Evolutionary conservation across 2,113 vertebrate species (phyloP).

Genomic region (Gymnobelideus leadbeateri): DNA sequence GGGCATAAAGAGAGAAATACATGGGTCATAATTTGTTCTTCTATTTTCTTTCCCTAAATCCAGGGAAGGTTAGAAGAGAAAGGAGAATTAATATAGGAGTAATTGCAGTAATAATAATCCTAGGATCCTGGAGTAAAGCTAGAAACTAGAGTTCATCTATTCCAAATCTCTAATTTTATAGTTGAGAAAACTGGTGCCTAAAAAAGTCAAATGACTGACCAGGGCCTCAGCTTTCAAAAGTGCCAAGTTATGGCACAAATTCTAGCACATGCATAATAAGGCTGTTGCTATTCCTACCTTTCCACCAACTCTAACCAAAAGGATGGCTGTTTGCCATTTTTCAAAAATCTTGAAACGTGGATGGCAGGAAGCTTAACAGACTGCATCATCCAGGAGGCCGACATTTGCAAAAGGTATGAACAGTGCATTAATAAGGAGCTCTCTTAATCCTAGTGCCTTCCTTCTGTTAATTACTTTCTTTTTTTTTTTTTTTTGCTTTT

Average conservation of each 20-base stretch:
- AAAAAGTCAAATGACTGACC: background rate
- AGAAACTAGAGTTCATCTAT: background rate
- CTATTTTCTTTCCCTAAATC: background rate
- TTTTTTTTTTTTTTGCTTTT: background rate
- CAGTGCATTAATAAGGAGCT: background rate
- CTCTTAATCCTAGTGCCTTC: background rate
- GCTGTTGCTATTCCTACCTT: background rate
- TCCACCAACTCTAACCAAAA: background rate
- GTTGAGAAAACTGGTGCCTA: background rate
- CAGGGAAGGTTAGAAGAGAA: background rate
- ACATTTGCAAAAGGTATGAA: background rate
- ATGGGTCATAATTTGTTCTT: background rate
- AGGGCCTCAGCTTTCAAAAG: background rate
- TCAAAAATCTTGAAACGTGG: background rate
- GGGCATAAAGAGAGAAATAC: background rate
- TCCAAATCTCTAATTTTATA: background rate
- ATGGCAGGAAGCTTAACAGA: background rate
- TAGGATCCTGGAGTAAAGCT: background rate
- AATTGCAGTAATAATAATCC: background rate
- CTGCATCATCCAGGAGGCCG: background rate
- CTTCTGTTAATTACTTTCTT: background rate
- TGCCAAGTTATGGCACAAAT: background rate
- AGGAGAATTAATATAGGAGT: background rate
- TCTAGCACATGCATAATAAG: background rate
- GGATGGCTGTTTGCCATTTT: slow-evolving; percentile 7